Evolutionary conservation across 1,140 invertebrate genomes (phyloP), one percentile per base, ranked within the genome.

Genomic region (Nephotettix cincticeps): DNA sequence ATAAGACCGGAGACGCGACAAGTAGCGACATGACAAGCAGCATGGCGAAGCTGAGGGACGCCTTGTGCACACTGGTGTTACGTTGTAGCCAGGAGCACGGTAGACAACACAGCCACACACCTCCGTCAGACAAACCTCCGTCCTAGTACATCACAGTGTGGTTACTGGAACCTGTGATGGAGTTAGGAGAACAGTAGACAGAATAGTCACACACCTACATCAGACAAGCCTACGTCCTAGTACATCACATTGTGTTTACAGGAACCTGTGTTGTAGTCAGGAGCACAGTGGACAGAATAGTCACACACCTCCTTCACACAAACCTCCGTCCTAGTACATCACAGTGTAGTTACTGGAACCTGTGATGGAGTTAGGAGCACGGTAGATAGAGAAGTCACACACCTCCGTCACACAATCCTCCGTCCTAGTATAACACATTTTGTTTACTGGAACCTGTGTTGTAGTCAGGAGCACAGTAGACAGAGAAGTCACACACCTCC

Each of bases 211-310:
- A 86, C 87, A n/a, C 86, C 85, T 45, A 86, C 82, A 40, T 87
- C 36, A 87, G 83, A 13, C n/a, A n/a, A n/a, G n/a, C n/a, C n/a
- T n/a, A n/a, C n/a, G n/a, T n/a, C n/a, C n/a, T n/a, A n/a, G n/a
- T n/a, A n/a, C n/a, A 86, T 81, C 43, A 86, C 86, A 78, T 87
- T 86, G 79, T 87, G 86, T 29, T 87, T 85, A 28, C 85, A 83
- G 65, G 84, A 83, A 70, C n/a, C 85, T 87, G 13, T 83, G 81
- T 9, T 82, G 76, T 0, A 87, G 76, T 85, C 86, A 87, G 72
- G 85, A 83, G 68, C 86, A 87, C 1, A 85, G 85, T 36, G 84
- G 80, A 74, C 86, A 87, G 69, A 85, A 87, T 69, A 87, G 82
- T 85, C 85, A 87, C 17, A 23, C 17, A 25, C 82, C 83, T 32